These are phyloP conservation scores for Lemur catta DNA, from an alignment of 2,797 vertebrate species.

Conservation along the genomic window DNA sequence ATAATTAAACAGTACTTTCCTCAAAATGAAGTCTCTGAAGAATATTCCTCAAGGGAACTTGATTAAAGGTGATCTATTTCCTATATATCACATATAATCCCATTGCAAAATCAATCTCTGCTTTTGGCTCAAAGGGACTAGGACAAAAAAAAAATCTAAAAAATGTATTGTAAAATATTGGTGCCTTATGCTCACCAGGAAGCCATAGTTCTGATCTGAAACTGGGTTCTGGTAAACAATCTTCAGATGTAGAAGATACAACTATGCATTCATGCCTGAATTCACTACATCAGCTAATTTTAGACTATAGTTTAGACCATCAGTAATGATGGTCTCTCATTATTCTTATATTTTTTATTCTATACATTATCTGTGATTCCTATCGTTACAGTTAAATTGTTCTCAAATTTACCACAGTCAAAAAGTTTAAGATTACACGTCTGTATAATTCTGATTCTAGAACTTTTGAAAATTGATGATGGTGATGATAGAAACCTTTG, in stretches of 20 bases:
- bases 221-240: background rate
- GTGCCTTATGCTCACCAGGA: background rate
- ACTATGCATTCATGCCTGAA: constrained; percentile 46
- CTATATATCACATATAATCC: background rate
- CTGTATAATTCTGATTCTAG: constrained; percentile 53
- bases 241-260: background rate
- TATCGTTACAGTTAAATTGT: constrained; percentile 36
- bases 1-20: background rate
- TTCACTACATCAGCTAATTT: constrained; percentile 59
- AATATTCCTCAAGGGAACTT: background rate
- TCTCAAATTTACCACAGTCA: constrained; percentile 58
- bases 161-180: background rate
- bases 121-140: background rate
- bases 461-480: constrained; percentile 45
- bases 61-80: background rate
- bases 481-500: constrained; percentile 53
- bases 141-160: background rate
- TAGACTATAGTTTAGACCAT: background rate
- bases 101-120: background rate
- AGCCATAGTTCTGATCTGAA: constrained; percentile 19
- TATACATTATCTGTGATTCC: constrained; percentile 54
- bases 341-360: constrained; percentile 46
- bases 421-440: constrained; percentile 20
- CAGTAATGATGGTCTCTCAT: constrained; percentile 41
- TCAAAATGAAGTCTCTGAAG: background rate